Conservation (phyloP, 2,113 vertebrate genomes). For the Colistium nudipinnis region DNA sequence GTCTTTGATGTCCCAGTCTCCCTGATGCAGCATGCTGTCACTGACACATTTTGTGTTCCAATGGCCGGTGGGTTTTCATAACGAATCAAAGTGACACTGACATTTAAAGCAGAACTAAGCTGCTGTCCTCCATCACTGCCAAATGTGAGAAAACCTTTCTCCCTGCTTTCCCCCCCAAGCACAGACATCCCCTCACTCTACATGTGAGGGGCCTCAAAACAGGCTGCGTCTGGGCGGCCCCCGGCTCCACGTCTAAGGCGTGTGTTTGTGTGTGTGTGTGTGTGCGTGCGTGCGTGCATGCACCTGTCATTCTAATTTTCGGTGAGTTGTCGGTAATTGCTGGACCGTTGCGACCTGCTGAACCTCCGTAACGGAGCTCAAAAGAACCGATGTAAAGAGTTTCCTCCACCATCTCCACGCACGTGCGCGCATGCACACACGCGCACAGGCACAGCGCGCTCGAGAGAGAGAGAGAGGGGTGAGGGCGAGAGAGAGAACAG, state of each 20-base stretch:
- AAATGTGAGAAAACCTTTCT: slow-evolving; percentile 20
- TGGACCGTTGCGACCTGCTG: slow-evolving; percentile 70
- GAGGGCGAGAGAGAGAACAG: slow-evolving; percentile 4
- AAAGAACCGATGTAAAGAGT: slow-evolving; percentile 45
- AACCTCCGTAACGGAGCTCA: slow-evolving; percentile 68
- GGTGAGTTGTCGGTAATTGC: slow-evolving; percentile 63
- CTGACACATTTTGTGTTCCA: not conserved
- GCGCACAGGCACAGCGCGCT: not conserved
- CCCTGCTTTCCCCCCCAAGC: not conserved
- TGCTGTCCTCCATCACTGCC: not conserved
- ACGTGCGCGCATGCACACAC: not conserved
- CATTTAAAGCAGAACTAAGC: not conserved
- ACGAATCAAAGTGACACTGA: slow-evolving; percentile 14
- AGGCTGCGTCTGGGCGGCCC: slow-evolving; percentile 19
- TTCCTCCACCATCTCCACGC: not conserved
- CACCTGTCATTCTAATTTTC: slow-evolving; percentile 67
- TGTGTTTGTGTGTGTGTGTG: slow-evolving; percentile 16
- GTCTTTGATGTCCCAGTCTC: slow-evolving; percentile 4
- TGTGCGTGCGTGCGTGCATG: slow-evolving; percentile 22
- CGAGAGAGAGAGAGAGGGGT: not conserved
- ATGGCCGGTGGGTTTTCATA: slow-evolving; percentile 27
- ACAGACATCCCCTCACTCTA: slow-evolving; percentile 32
- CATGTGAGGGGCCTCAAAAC: slow-evolving; percentile 34
- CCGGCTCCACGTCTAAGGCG: slow-evolving; percentile 2
- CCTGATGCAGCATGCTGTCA: not conserved